Conservation (phyloP, 64 coral and sea anemone genomes). For the Montipora efflorescens region DNA sequence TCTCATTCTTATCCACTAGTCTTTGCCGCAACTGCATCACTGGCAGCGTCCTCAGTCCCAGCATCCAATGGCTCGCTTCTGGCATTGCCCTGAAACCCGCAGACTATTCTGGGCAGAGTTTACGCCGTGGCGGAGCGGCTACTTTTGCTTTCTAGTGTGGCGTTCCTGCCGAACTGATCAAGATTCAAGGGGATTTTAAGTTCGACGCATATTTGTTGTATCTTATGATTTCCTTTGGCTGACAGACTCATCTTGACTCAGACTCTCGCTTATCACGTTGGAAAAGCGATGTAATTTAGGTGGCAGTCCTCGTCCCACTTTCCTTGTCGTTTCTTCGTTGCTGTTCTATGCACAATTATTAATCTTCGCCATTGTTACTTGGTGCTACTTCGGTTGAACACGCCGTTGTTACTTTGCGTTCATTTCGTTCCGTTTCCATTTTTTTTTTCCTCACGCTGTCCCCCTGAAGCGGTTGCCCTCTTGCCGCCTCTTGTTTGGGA, state of each 20-base stretch:
- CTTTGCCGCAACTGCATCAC: not conserved
- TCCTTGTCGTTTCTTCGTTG: not conserved
- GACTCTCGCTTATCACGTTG: not conserved
- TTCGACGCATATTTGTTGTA: conserved; percentile 56
- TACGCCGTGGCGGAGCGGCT: not conserved
- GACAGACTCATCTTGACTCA: conserved; percentile 14
- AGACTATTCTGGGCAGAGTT: conserved; percentile 34
- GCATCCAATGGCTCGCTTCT: not conserved
- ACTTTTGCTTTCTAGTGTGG: conserved; percentile 50
- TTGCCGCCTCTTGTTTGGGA: not conserved
- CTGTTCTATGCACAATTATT: not conserved
- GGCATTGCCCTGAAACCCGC: not conserved
- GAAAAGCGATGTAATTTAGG: not conserved
- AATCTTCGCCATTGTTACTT: not conserved
- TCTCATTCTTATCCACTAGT: not conserved
- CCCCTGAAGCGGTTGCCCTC: no score
- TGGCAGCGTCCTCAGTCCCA: not conserved
- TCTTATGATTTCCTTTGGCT: conserved; percentile 22
- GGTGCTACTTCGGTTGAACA: not conserved
- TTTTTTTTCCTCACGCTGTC: no score
- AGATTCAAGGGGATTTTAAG: conserved; percentile 41
- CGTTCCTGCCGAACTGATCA: conserved; percentile 39
- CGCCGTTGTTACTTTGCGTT: not conserved
- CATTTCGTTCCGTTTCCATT: not conserved
- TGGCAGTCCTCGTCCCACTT: not conserved